Base-by-base conservation (phyloP, 2,797 vertebrate genomes). In the Chaenodraco wilsoni region DNA sequence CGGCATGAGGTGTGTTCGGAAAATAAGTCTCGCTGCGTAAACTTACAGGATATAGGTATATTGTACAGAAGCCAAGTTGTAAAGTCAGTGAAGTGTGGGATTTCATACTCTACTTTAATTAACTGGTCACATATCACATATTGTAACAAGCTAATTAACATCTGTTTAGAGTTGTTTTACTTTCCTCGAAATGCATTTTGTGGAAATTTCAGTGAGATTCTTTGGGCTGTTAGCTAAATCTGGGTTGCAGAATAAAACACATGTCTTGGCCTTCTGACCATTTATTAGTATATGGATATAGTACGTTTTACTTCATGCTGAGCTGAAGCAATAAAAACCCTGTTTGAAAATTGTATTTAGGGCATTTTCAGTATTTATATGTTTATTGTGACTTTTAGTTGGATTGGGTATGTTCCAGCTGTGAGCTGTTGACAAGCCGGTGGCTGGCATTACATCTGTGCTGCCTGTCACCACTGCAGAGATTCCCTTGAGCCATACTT, bases 281-380 rank as follows among this genome's bases (percentile, higher is more conserved):
- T 12, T 68, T 44, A 27, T 72, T 68, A 50, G 12, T 78, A 56
- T 64, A 65, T 66, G 62, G 7, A 27, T 64, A 45, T 52, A 14
- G 37, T 10, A 61, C 19, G 51, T 58, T 50, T 60, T 45, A 17
- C 17, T 66, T 19, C 12, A 33, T 40, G n/a, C 41, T 52, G 21
- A 70, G 31, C 4, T 3, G 12, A 62, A 69, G 68, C 66, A 58
- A 67, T 69, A 63, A 40, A 71, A 57, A 50, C 16, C 14, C 10
- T 17, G 49, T 77, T 61, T 69, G 19, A 69, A 73, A 76, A 51
- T 57, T 66, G 56, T 69, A 81, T 76, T 74, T 44, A 45, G 75
- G 74, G 46, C 65, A 57, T 76, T 78, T 89, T 72, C 75, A 86
- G 83, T 76, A 82, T 87, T 82, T 78, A 84, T 79, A 69, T 76